Evolutionary conservation across 1,140 invertebrate genomes (phyloP), one percentile per base, ranked within the genome.

Genomic region (Agrilus planipennis): DNA sequence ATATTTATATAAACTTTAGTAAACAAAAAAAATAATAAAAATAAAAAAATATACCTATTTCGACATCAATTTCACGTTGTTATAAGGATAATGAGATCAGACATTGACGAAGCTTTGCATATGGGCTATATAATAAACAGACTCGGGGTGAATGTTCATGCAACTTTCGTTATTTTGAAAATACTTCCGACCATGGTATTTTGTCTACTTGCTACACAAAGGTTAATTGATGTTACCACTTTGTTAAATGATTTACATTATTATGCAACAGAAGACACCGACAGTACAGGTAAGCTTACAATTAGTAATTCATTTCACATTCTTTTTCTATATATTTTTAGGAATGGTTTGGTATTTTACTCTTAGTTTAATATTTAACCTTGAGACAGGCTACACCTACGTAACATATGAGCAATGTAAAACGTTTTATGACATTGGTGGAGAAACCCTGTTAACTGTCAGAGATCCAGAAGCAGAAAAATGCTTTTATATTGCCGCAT

Each of bases 311-410:
- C n/a, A 29, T 29, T 4, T n/a, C n/a, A n/a, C n/a, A n/a, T n/a
- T n/a, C n/a, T n/a, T n/a, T n/a, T n/a, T n/a, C n/a, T n/a, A n/a
- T n/a, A n/a, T n/a, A n/a, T 31, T 47, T 47, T 51, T 22, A 55
- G 54, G 46, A 27, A 47, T 35, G 41, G 44, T 47, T 16, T 71
- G 69, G 70, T 73, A 68, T 45, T 66, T 65, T 44, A 59, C 65
- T 0, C 47, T 68, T 3, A 65, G 65, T 34, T 45, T 68, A 2
- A 61, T 63, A 23, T 45, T 70, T n/a, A 58, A 70, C 34, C 46
- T 73, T 28, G 69, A 72, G 39, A 62, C 64, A 0, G 69, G 69
- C 1, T 56, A 68, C 7, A 52, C 55, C 3, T 40, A 70, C 4
- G 41, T 48, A 16, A 49, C 56, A 1, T 50, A 49, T 30, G 35